Evolutionary conservation across 2,113 vertebrate genomes (phyloP).

Genomic region (Alouatta palliata): DNA sequence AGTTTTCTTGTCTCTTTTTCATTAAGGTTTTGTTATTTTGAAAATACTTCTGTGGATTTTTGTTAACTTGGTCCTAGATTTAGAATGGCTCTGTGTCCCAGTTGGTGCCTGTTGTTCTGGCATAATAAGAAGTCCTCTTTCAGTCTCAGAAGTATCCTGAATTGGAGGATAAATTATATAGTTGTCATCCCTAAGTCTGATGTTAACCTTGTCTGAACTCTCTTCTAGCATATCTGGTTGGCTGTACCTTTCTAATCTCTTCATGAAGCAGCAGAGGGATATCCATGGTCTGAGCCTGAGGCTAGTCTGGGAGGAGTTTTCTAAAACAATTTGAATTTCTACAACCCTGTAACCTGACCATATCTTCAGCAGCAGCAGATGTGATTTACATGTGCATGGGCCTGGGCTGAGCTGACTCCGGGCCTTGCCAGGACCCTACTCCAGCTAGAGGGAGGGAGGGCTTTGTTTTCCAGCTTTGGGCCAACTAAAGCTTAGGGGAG

Average conservation of each 20-base stretch:
- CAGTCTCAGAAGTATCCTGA: neutral
- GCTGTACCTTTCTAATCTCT: neutral
- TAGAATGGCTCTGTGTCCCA: neutral
- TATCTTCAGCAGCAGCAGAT: neutral
- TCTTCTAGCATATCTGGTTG: neutral
- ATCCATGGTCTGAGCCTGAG: neutral
- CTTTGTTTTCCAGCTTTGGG: constrained; percentile 11
- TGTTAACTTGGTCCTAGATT: neutral
- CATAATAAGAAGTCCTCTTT: neutral
- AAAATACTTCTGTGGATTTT: neutral
- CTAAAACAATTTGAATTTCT: neutral
- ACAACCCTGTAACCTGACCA: neutral
- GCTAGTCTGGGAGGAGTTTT: neutral
- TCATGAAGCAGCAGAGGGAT: neutral
- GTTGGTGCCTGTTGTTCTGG: neutral
- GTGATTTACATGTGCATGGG: neutral
- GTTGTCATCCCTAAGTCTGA: neutral
- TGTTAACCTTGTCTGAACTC: neutral
- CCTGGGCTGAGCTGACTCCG: neutral
- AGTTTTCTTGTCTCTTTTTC: neutral
- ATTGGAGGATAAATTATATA: neutral
- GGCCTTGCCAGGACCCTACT: neutral
- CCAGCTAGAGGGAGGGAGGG: neutral
- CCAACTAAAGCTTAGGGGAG: neutral
- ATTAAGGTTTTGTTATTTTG: neutral